Evolutionary conservation across 1,140 invertebrate genomes (phyloP), one percentile per base, ranked within the genome.

Genomic region (Acromyrmex echinatior): DNA sequence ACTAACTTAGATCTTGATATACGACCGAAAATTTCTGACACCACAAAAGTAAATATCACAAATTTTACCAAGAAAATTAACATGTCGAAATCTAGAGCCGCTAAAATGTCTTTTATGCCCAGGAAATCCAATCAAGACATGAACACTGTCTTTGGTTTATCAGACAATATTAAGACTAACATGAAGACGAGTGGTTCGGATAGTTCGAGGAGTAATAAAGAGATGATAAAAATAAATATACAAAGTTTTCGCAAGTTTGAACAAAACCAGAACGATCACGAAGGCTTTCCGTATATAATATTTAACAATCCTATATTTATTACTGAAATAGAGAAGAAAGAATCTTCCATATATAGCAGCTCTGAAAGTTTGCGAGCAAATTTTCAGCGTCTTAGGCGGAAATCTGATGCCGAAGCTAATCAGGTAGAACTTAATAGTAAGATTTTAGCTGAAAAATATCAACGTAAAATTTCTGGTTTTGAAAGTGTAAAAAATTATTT

Each of bases 401-500:
- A 95, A 39, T 93, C 94, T 0, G 94, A 95, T 25, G 93, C 90
- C 0, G 94, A 95, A 31, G 73, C 88, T 1, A 94, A 92, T 65
- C 93, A 90, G 39, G 81, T 91, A 0, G 93, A 94, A 21, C 18
- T 95, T 5, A 93, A 89, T 16, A 93, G 92, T 16, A 95, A 95
- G 58, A 86, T 95, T 0, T 73, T 94, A 0, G 92, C 93, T 0
- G 94, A 95, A 18, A 95, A 95, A 58, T 95, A 94, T 65, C 94
- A 95, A 31, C 89, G 93, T 6, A 94, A 95, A 25, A 90, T 95
- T 0, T 92, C 93, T 0, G 94, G 92, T 0, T 68, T 95, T 25
- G 94, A 95, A 56, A 95, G 92, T 28, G 94, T 95, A 0, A 95
- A 95, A n/a, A 95, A 93, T 87, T 95, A 94, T 49, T 82, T 95